phyloP scores from a whole-genome alignment of 2,797 vertebrate genomes.

The Gallinago stenura region DNA sequence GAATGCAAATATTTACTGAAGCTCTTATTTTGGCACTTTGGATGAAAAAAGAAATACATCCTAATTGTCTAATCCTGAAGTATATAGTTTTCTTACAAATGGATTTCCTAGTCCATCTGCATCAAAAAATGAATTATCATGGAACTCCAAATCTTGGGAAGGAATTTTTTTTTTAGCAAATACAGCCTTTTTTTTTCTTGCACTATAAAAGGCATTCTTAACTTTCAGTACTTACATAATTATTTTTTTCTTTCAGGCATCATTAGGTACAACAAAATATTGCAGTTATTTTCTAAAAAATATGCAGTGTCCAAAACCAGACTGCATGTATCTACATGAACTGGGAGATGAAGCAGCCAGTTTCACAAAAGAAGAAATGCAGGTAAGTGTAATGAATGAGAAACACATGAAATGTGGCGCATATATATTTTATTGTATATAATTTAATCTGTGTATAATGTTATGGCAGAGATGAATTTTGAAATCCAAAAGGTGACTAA shows the following conservation, averaged over 20 bases:
- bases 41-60: background rate
- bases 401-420: background rate
- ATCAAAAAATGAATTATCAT: background rate
- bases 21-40: background rate
- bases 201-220: background rate
- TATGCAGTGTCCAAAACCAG: slow-evolving; percentile 99
- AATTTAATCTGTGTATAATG: background rate
- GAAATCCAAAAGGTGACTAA: background rate
- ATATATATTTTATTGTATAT: background rate
- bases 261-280: slow-evolving; percentile 99
- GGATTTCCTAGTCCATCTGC: background rate
- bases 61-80: background rate
- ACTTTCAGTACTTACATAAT: background rate
- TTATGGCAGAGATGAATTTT: background rate
- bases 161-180: background rate
- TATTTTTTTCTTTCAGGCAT: slow-evolving; percentile 83
- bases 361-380: slow-evolving; percentile 99
- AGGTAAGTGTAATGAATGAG: slow-evolving; percentile 80
- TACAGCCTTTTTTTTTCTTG: background rate
- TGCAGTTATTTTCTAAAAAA: slow-evolving; percentile 99
- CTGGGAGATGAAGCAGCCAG: slow-evolving; percentile 98
- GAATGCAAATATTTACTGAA: background rate
- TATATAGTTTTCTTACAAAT: background rate
- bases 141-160: background rate
- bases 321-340: slow-evolving; percentile 99